A percentile compares a stretch with the other conserved stretches of the same genome.
Conservation (phyloP, 2,113 vertebrate species). For the Macrotus californicus region DNA sequence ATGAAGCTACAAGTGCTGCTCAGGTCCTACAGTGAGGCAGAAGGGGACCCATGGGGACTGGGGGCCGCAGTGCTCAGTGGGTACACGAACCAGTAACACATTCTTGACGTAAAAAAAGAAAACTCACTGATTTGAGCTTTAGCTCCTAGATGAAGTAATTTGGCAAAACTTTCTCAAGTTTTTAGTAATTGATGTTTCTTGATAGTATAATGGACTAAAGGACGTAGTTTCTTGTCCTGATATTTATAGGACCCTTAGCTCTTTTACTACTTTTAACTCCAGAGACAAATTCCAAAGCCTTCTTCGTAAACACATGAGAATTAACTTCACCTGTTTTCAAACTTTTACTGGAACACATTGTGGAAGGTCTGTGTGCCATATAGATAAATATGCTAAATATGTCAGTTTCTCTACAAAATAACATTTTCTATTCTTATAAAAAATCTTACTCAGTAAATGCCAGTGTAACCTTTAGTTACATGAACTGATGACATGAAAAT, state of each 20-base stretch:
- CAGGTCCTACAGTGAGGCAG: background rate
- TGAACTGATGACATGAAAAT: background rate
- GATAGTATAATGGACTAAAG: background rate
- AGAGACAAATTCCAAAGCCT: background rate
- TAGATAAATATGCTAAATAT: background rate
- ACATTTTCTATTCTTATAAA: background rate
- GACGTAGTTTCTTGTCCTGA: background rate
- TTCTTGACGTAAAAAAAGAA: background rate
- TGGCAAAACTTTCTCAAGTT: background rate
- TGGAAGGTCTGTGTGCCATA: background rate
- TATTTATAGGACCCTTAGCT: too few relatives aligned
- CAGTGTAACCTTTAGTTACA: background rate
- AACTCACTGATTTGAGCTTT: background rate
- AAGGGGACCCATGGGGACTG: background rate
- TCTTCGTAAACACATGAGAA: background rate
- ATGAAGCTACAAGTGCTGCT: background rate
- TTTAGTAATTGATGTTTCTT: background rate
- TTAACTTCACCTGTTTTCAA: background rate
- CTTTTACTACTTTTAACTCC: background rate
- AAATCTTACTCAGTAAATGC: background rate
- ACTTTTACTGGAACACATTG: background rate
- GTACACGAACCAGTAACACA: background rate
- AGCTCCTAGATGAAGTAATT: background rate
- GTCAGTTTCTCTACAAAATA: background rate
- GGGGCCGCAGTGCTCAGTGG: background rate